Evolutionary conservation across 2,797 vertebrate genomes (phyloP), one percentile per base, ranked within the genome.

Genomic region (Pyrocephalus nanus): DNA sequence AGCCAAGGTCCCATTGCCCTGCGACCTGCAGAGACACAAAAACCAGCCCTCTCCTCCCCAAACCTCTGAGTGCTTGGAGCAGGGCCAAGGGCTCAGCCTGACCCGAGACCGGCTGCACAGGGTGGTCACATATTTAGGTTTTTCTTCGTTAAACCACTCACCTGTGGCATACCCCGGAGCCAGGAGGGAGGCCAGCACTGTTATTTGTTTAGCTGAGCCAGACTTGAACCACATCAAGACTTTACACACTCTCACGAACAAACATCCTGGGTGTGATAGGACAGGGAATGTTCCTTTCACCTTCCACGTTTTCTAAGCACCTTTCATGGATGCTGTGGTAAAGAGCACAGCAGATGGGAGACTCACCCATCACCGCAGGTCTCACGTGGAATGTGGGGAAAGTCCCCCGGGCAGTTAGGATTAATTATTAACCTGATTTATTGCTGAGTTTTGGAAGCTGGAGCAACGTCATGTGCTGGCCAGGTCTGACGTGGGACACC

Each of bases 371-470:
- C 80, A 79, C 34, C 0, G 0, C 14, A 2, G 45, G 70, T 81
- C 57, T 79, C 89, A 86, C 3, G 4, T 26, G 23, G 86, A 32
- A 40, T 54, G 34, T 43, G 48, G 73, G 62, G 30, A 74, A 91
- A 82, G n/a, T 11, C 20, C 61, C 61, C 51, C 1, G 3, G 73
- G 75, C 6, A 8, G 19, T 27, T 42, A 25, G 47, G 54, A 61
- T 92, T 95, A 95, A 93, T 91, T 65, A 95, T 92, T 95, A 92
- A 29, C 90, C n/a, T 14, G 12, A 18, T 58, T 88, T 91, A 85
- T 62, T 73, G 51, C 64, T 38, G 34, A 40, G 1, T 15, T 42
- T 26, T 22, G 30, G 66, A 72, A 62, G 85, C 58, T 48, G 43
- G 22, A 78, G 30, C 43, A 73, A 62, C 8, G 13, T 78, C 74